A percentile compares a stretch with the other conserved stretches of the same genome.
Conservation (phyloP, 1,140 invertebrate genomes). For the Caenorhabditis remanei region DNA sequence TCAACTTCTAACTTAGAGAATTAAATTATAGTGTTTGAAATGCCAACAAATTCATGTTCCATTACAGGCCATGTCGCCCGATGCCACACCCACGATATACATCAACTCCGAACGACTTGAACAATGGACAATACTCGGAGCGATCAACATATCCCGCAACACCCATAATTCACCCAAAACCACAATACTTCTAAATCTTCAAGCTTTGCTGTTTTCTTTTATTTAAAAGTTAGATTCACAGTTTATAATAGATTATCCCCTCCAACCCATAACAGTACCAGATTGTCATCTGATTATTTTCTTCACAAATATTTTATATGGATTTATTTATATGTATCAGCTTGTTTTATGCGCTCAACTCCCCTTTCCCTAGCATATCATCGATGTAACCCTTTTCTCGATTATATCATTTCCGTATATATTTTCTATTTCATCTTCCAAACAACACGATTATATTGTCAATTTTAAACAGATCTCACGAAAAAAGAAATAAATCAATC, state of each 20-base stretch:
- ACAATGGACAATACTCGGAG: background rate
- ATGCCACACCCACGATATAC: constrained; percentile 37
- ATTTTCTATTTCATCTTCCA: constrained; percentile 4
- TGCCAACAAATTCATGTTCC: no score
- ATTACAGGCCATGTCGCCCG: background rate
- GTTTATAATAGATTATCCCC: background rate
- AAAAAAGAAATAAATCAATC: constrained; percentile 28
- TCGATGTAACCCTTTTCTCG: background rate
- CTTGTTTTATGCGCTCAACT: constrained; percentile 26
- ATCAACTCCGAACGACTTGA: constrained; percentile 37
- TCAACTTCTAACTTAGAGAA: no score
- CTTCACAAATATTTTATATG: constrained; percentile 23
- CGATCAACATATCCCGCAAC: background rate
- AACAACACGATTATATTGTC: background rate
- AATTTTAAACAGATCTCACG: background rate
- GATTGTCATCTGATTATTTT: background rate
- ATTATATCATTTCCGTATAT: constrained; percentile 25
- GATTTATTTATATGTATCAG: constrained; percentile 51
- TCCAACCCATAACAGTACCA: background rate
- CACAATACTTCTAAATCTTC: background rate
- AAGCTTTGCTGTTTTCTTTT: background rate
- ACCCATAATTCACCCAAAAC: background rate
- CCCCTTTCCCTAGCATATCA: background rate
- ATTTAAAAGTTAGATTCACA: background rate
- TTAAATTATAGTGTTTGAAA: no score